Conservation (phyloP, 2,113 vertebrate genomes). For the Toxotes chatareus region DNA sequence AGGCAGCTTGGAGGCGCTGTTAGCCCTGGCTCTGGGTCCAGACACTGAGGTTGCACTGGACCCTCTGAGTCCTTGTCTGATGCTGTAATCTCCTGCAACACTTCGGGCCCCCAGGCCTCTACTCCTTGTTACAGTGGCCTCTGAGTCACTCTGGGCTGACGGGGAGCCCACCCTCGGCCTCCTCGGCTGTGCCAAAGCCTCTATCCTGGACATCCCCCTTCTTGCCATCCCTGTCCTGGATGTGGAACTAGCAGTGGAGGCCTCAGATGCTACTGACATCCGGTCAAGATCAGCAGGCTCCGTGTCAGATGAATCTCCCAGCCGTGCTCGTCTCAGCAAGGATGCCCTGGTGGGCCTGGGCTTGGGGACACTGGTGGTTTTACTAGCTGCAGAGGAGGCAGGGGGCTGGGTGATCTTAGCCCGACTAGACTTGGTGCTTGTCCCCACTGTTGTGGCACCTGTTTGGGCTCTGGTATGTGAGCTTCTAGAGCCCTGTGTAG, state of each 20-base stretch:
- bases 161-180: constrained; percentile 92
- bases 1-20: constrained; percentile 95
- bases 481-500: constrained; percentile 87
- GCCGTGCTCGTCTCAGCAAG: constrained; percentile 90
- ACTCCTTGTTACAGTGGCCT: constrained; percentile 91
- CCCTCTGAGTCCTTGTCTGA: constrained; percentile 87
- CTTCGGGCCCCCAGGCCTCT: constrained; percentile 79
- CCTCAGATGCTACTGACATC: constrained; percentile 95
- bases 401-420: constrained; percentile 68
- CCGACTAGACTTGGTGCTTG: constrained; percentile 77
- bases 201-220: constrained; percentile 91
- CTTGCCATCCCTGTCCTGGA: constrained; percentile 92
- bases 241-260: constrained; percentile 95
- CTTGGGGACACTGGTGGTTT: constrained; percentile 87
- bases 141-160: constrained; percentile 96
- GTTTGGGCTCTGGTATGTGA: constrained; percentile 85
- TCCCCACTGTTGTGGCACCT: constrained; percentile 74
- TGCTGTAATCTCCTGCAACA: constrained; percentile 85
- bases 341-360: constrained; percentile 95
- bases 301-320: constrained; percentile 93
- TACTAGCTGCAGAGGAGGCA: constrained; percentile 72
- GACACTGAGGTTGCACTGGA: constrained; percentile 80
- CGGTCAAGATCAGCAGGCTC: constrained; percentile 93
- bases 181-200: constrained; percentile 93
- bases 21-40: constrained; percentile 92